A percentile compares a stretch with the other conserved stretches of the same genome.
phyloP scores from a whole-genome alignment of 2,113 vertebrate genomes.

The Eptesicus fuscus region DNA sequence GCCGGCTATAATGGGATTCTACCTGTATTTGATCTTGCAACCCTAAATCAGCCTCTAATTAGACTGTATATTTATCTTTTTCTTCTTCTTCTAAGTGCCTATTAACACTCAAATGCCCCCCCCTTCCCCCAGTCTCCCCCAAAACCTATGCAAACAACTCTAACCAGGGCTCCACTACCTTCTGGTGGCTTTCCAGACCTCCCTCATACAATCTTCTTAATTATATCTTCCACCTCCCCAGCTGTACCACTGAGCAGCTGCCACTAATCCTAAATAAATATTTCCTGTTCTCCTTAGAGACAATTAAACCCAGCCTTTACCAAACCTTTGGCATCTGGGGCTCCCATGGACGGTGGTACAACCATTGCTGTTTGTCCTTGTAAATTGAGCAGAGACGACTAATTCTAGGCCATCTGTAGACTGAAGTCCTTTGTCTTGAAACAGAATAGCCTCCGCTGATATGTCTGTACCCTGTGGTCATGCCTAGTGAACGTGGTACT shows the following conservation, averaged over 20 bases:
- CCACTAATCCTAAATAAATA: slow-evolving; percentile 83
- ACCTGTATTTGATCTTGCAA: slow-evolving; percentile 58
- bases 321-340: slow-evolving; percentile 55
- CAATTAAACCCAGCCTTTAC: slow-evolving; percentile 65
- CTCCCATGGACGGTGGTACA: background rate
- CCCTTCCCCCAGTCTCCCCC: slow-evolving; percentile 11
- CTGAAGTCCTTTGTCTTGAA: slow-evolving; percentile 41
- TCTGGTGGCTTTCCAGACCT: slow-evolving; percentile 71
- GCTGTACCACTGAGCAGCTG: slow-evolving; percentile 72
- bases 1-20: slow-evolving; percentile 55
- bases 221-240: slow-evolving; percentile 75
- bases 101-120: slow-evolving; percentile 32
- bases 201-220: slow-evolving; percentile 77
- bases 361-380: slow-evolving; percentile 25
- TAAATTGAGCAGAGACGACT: slow-evolving; percentile 23
- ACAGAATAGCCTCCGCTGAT: background rate
- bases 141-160: slow-evolving; percentile 57
- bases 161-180: slow-evolving; percentile 50
- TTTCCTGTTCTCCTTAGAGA: slow-evolving; percentile 78
- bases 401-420: slow-evolving; percentile 46
- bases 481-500: background rate
- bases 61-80: slow-evolving; percentile 50
- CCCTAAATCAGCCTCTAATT: slow-evolving; percentile 63
- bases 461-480: background rate
- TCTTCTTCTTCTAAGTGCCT: slow-evolving; percentile 58